Base-by-base conservation (phyloP, 1,140 invertebrate genomes). In the Spodoptera frugiperda region DNA sequence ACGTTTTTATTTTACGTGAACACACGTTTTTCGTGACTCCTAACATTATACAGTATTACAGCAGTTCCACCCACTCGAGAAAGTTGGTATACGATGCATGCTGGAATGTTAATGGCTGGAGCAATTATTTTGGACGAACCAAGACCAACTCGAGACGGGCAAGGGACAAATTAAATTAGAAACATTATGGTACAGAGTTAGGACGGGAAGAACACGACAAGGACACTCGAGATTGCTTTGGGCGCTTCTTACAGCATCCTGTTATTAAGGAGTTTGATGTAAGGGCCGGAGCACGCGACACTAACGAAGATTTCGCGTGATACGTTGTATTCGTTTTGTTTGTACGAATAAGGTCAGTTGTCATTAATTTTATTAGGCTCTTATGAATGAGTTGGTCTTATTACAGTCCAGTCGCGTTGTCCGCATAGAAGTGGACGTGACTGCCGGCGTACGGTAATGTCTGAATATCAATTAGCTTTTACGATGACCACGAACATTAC, bases 381-480 rank as follows among this genome's bases (percentile, higher is more conserved):
- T 86, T 85, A 79, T 89, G 85, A 90, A 90, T 87, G 89, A 78
- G 78, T 67, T 74, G 76, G 71, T n/a, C n/a, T 53, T 84, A 84
- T 78, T 76, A 55, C 67, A 89, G 82, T 88, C 87, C 74, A 80
- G 79, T 80, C 84, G 78, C 86, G 84, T 88, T 80, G 78, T 53
- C 77, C 72, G 74, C 78, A 84, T 78, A 77, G 33, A 79, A 46
- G 59, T 79, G 79, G 54, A 89, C 87, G 86, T 87, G 86, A 87
- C 85, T 78, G 81, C 76, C 82, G 81, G 85, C 61, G 78, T 75
- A 76, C 70, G 65, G 70, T 76, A 63, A 72, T 72, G 81, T 86
- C 71, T 80, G 89, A 90, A 91, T 91, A 83, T 79, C 84, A 89
- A 90, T 84, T 83, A 84, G 83, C 63, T 85, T 83, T 85, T 82